A percentile compares a stretch with the other conserved stretches of the same genome.
Conservation (phyloP, 2,797 vertebrate genomes). For the Tragelaphus eurycerus region DNA sequence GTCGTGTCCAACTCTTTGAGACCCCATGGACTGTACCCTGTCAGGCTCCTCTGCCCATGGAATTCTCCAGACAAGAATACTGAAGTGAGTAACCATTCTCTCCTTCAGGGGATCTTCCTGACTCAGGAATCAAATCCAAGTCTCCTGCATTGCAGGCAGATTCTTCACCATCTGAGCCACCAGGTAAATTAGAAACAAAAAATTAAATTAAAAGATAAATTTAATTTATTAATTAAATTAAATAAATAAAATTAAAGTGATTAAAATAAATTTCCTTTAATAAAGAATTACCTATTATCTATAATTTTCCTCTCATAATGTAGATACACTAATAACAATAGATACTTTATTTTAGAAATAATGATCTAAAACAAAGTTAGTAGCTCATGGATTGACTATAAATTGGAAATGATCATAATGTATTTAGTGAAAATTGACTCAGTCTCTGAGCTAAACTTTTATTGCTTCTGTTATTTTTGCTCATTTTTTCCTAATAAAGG, state of each 20-base stretch:
- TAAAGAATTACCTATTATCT: background rate
- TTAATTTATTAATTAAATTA: background rate
- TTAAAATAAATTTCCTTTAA: slow-evolving; percentile 42
- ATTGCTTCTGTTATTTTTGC: background rate
- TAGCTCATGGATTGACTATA: background rate
- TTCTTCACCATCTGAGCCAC: background rate
- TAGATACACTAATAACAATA: background rate
- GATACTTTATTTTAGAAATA: background rate
- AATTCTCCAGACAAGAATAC: background rate
- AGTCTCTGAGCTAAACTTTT: background rate
- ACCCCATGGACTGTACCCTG: background rate
- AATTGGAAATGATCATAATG: slow-evolving; percentile 4
- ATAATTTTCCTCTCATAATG: background rate
- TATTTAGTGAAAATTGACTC: slow-evolving; percentile 17
- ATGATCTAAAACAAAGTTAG: background rate
- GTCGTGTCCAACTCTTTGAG: background rate
- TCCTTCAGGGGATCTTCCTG: background rate
- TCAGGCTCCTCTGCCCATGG: background rate
- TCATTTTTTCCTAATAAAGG: slow-evolving; percentile 43
- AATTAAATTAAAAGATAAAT: background rate
- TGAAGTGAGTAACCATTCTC: background rate
- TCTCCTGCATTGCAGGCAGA: background rate
- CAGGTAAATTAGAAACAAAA: background rate
- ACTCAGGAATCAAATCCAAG: background rate
- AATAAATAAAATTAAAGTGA: background rate